phyloP scores from a whole-genome alignment of 2,888 invertebrate genomes.

The Pseudococcus longispinus region DNA sequence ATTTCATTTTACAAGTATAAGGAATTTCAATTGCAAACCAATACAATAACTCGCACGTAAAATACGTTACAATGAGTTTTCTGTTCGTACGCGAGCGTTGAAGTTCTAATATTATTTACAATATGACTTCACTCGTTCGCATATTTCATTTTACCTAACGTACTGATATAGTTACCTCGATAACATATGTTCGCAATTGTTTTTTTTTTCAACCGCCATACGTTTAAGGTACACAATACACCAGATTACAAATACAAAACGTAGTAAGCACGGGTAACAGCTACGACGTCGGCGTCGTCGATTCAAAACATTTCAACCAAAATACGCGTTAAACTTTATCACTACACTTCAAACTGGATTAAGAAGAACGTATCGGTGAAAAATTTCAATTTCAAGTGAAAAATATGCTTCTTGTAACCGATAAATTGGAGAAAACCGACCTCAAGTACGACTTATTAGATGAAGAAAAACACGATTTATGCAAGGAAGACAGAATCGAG shows the following conservation, averaged over 20 bases:
- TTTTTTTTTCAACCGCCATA: background rate
- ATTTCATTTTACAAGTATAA: too few species aligned
- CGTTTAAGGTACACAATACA: background rate
- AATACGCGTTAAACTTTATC: background rate
- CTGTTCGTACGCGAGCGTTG: background rate
- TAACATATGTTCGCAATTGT: background rate
- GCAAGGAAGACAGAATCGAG: background rate
- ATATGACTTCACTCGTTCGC: background rate
- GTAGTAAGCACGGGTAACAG: background rate
- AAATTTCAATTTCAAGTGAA: background rate
- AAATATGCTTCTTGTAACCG: conserved; percentile 28
- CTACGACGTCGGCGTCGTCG: background rate
- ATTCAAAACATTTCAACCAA: background rate
- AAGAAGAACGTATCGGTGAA: background rate
- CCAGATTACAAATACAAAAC: background rate
- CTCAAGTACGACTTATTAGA: conserved; percentile 23
- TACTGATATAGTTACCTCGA: background rate
- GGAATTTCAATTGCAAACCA: background rate
- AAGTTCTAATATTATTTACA: background rate
- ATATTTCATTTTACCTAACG: background rate
- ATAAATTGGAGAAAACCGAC: conserved; percentile 27
- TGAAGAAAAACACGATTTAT: conserved; percentile 25
- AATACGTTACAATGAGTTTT: background rate
- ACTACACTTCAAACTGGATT: background rate
- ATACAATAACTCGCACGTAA: background rate